Conservation (phyloP, 2,888 invertebrate genomes). For the Sialis lutaria region DNA sequence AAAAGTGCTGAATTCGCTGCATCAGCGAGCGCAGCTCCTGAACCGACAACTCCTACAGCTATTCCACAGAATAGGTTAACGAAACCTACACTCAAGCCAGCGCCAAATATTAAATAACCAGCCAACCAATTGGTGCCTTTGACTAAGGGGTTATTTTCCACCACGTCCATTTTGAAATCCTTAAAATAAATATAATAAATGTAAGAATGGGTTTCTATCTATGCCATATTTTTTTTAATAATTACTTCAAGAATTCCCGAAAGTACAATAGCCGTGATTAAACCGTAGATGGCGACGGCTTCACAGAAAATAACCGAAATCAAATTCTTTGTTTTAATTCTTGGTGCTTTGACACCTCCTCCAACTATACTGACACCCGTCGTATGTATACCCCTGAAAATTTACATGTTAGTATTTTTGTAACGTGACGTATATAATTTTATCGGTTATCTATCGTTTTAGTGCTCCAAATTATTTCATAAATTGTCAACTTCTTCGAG, state of each 20-base stretch:
- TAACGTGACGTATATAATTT: not conserved
- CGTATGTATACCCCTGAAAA: constrained; percentile 76
- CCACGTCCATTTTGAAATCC: constrained; percentile 31
- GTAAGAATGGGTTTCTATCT: not conserved
- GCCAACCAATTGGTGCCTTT: constrained; percentile 57
- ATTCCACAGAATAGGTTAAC: constrained; percentile 93
- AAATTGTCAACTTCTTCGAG: too few species aligned
- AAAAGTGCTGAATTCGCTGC: constrained; percentile 93
- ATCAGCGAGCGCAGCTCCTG: constrained; percentile 94
- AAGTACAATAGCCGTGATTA: constrained; percentile 95
- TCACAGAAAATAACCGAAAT: constrained; percentile 99
- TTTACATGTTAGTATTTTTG: not conserved
- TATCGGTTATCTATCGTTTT: too few species aligned
- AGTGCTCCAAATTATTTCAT: too few species aligned
- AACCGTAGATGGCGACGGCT: constrained; percentile 97
- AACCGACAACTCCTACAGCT: constrained; percentile 96
- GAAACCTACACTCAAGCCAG: constrained; percentile 86
- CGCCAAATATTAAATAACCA: constrained; percentile 92
- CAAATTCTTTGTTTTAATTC: constrained; percentile 98
- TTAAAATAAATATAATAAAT: constrained; percentile 11
- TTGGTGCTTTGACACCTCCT: constrained; percentile 94
- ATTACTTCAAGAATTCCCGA: constrained; percentile 58
- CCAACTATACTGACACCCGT: constrained; percentile 94
- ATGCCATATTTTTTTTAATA: constrained; percentile 7
- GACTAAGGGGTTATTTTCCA: constrained; percentile 21